Conservation (phyloP, 2,113 vertebrate genomes). For the Lamprologus ornatipinnis region DNA sequence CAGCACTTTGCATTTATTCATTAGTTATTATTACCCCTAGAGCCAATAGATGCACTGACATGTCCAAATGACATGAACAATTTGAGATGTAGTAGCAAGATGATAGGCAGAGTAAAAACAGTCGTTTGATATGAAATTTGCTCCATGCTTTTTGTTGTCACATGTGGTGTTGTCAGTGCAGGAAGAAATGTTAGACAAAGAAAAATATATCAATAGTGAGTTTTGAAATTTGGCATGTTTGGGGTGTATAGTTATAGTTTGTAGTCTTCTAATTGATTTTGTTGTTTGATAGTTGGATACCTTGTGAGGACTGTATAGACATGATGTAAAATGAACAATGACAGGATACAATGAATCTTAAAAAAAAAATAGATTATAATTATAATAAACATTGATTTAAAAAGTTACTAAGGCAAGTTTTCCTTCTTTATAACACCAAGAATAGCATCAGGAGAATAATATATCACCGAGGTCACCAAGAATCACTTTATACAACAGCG, state of each 20-base stretch:
- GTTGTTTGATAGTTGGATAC: neutral
- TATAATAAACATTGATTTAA: neutral
- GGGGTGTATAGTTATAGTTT: neutral
- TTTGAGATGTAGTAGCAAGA: neutral
- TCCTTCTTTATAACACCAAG: neutral
- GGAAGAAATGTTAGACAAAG: neutral
- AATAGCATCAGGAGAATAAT: neutral
- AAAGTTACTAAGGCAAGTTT: neutral
- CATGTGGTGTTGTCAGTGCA: neutral
- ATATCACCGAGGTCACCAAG: neutral
- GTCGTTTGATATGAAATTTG: neutral
- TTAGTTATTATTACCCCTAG: neutral
- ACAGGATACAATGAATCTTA: neutral
- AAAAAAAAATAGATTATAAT: neutral
- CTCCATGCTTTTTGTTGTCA: neutral
- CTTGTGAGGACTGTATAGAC: neutral
- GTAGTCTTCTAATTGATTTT: neutral
- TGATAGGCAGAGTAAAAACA: neutral
- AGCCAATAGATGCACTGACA: neutral
- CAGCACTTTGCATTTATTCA: neutral
- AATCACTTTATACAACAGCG: neutral
- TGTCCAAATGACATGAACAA: neutral
- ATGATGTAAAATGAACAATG: neutral
- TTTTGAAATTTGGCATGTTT: neutral
- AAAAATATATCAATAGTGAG: neutral